phyloP scores from a whole-genome alignment of 37 sponge, comb jelly and placozoan species.

The Chondrilla cf. caribensis region DNA sequence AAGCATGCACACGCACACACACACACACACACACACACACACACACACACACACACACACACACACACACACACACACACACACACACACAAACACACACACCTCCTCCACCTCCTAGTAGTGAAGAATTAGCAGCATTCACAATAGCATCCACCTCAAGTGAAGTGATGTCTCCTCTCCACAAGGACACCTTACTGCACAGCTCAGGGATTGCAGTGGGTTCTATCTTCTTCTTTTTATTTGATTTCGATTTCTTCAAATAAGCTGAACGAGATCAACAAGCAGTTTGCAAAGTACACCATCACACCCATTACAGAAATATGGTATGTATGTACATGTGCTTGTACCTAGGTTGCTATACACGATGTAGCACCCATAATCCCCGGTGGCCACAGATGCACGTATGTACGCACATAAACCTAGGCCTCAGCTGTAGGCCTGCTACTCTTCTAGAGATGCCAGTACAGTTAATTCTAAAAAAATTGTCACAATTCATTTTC shows the following conservation, averaged over 20 bases:
- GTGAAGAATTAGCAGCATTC: conserved; percentile 91
- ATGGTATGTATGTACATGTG: neutral
- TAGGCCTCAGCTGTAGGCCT: neutral
- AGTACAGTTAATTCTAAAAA: too few relatives aligned
- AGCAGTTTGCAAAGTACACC: neutral
- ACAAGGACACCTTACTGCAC: conserved; percentile 74
- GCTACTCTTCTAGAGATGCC: too few relatives aligned
- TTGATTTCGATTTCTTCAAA: neutral
- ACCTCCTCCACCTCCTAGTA: conserved; percentile 94
- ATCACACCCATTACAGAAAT: neutral
- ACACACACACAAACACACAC: conserved; percentile 19
- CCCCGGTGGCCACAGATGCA: too few relatives aligned
- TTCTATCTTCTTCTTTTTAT: neutral
- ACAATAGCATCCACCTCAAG: conserved; percentile 96
- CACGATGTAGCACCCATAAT: too few relatives aligned
- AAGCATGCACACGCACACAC: too few relatives aligned
- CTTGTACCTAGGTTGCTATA: too few relatives aligned
- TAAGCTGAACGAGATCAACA: neutral
- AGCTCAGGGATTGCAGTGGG: conserved; percentile 20
- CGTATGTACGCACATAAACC: neutral
- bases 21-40: too few relatives aligned
- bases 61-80: conserved; percentile 5
- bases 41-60: conserved; percentile 1
- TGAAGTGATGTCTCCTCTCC: conserved; percentile 88
- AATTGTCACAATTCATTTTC: too few relatives aligned